Evolutionary conservation across 2,888 invertebrate species (phyloP), one percentile per base, ranked within the genome.

Genomic region (Escarpia spicata): DNA sequence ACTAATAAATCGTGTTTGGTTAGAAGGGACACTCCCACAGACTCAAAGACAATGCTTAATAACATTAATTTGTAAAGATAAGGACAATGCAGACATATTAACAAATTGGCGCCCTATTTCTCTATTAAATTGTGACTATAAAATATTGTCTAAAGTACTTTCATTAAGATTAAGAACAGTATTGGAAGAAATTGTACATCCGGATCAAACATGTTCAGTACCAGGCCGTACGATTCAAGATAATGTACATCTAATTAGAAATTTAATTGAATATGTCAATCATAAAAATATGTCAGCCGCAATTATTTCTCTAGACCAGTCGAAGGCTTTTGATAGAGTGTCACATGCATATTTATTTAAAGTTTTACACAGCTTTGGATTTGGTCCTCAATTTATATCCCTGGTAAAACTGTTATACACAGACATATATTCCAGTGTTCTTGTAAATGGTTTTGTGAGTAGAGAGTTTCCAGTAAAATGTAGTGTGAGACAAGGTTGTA

Each of bases 21-120:
- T 19, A 44, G 37, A 91, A 31, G 91, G 91, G 31, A 44, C 44
- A 44, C 91, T 91, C 6, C 91, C 91, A 4, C 8, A 19, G 3
- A n/a, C 91, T 2, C 91, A 91, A 91, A 43, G 91, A 44, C 91
- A 9, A 31, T 43, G 91, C 26, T 44, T 91, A n/a, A 91, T 91
- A 44, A 91, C 91, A 15, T 44, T 91, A 91, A 91, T 91, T n/a
- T 91, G 91, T 91, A 91, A 91, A 91, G 37, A 91, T 44, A 43
- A 15, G 19, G 31, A 15, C 1, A 91, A 91, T 2, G 91, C 91
- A 19, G 91, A 4, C 26, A 2, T 44, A 26, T 91, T 92, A 31
- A 19, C 1, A 44, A 92, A 92, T 31, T 92, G 52, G 92, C 92
- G 92, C 45, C 92, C 92, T 15, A 92, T 91, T 52, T 91, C 58